Base-by-base conservation (phyloP, 2,113 vertebrate species). In the Gnathochromis pfefferi region DNA sequence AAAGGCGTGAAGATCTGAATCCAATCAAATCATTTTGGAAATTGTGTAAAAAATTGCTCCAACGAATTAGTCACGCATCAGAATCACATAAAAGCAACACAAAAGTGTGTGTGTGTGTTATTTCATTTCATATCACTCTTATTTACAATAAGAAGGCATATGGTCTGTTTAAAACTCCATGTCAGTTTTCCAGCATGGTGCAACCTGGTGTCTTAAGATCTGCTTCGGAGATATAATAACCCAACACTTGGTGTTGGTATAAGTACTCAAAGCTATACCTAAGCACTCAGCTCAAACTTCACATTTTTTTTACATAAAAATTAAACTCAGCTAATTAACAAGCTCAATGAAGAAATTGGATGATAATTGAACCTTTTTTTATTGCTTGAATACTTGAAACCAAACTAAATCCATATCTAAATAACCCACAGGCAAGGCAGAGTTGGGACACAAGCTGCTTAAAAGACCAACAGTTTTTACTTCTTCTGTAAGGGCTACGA, bases 261-360 rank as follows among this genome's bases (percentile, higher is more conserved):
- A 51, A 11, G 9, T 51, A 13, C 42, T 45, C 6, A 75, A 81
- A 51, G 23, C 12, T 81, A 70, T 51, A 80, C 55, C 21, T 35
- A 33, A 79, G 19, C 9, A 83, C 33, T n/a, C 47, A 68, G 57
- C 12, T 84, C 40, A 26, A 11, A 57, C 21, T 35, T 86, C 10
- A 19, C 1, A 4, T 19, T 60, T 42, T 42, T 12, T 73, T 70
- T 82, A 86, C 70, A 83, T 85, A 11, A 81, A 89, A 86, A 86
- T 75, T 40, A 53, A 85, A 93, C 84, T 73, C 85, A 86, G 81
- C 85, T 95, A 92, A 96, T 95, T 95, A 93, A 49, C 26, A 19
- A 31, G 16, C 42, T 75, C 4, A 47, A 31, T 47, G 45, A 75
- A 70, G 35, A 70, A 23, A 26, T 9, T 17, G 35, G 42, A 70